These are phyloP conservation scores for Limnephilus rhombicus DNA, from an alignment of 2,888 invertebrate genomes.

Conservation along the genomic window DNA sequence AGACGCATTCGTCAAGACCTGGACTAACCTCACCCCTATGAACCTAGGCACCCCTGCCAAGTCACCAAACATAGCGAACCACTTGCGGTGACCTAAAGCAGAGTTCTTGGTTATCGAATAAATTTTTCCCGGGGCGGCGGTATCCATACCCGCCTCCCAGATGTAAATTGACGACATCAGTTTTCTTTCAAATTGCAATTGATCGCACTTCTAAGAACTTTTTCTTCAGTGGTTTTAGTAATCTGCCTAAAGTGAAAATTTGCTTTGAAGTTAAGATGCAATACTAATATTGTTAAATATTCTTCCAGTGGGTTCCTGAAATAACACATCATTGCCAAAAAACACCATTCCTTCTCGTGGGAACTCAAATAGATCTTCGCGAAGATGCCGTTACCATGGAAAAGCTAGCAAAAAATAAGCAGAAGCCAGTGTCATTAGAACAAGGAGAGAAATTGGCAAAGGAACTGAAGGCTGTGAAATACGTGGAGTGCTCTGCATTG, in stretches of 20 bases:
- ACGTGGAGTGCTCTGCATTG: constrained; percentile 98
- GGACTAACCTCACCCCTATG: no score
- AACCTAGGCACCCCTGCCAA: no score
- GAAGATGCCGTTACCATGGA: constrained; percentile 98
- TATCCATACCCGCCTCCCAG: no score
- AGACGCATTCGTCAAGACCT: no score
- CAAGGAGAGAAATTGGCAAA: constrained; percentile 98
- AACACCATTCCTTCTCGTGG: constrained; percentile 97
- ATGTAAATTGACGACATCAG: no score
- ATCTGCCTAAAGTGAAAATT: background rate
- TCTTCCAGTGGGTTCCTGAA: constrained; percentile 95
- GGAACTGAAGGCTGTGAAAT: constrained; percentile 99
- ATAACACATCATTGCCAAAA: constrained; percentile 99
- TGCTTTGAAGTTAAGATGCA: background rate
- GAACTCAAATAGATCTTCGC: constrained; percentile 98
- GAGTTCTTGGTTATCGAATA: no score
- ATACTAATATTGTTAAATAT: background rate
- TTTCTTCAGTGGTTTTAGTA: background rate
- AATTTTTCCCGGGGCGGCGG: no score
- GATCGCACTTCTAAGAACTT: no score
- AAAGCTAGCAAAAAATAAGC: constrained; percentile 98
- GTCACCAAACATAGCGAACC: no score
- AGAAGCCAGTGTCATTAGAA: constrained; percentile 97
- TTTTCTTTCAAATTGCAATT: no score
- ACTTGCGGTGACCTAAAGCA: no score